phyloP scores from a whole-genome alignment of 2,888 invertebrate species.

The Argyresthia goedartella region DNA sequence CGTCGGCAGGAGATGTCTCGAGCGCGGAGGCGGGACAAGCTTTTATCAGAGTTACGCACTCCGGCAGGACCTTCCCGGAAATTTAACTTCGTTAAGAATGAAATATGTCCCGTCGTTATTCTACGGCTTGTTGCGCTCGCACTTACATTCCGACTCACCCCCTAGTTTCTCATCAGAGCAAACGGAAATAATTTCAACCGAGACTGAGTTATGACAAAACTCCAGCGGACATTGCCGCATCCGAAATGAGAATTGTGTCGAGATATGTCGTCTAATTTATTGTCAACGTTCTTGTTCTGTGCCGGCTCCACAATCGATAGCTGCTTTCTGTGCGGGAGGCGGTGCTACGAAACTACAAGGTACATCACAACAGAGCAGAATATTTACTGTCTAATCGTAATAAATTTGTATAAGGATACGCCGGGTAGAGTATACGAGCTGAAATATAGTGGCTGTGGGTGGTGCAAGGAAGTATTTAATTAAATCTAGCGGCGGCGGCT shows the following conservation, averaged over 20 bases:
- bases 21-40: slow-evolving; percentile 26
- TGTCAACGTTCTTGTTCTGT: slow-evolving; percentile 44
- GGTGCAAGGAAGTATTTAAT: slow-evolving; percentile 57
- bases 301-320: slow-evolving; percentile 12
- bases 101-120: slow-evolving; percentile 67
- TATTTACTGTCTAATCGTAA: not conserved
- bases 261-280: slow-evolving; percentile 63
- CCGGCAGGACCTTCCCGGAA: slow-evolving; percentile 61
- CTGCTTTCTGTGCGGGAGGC: not conserved
- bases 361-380: not conserved
- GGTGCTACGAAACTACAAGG: not conserved
- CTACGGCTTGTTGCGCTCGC: slow-evolving; percentile 66
- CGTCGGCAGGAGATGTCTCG: not conserved
- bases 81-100: slow-evolving; percentile 71
- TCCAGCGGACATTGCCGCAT: slow-evolving; percentile 68
- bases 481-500: slow-evolving; percentile 52
- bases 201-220: slow-evolving; percentile 71
- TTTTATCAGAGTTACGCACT: slow-evolving; percentile 67
- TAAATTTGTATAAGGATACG: slow-evolving; percentile 8
- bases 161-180: slow-evolving; percentile 69
- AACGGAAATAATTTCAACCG: slow-evolving; percentile 70
- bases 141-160: slow-evolving; percentile 63
- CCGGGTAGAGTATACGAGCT: not conserved
- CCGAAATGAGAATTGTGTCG: slow-evolving; percentile 67
- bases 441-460: slow-evolving; percentile 40